Percentiles rank a stretch among this genome's conserved stretches.
Evolutionary conservation across 2,113 vertebrate genomes (phyloP).

Genomic region (Oxyura jamaicensis): DNA sequence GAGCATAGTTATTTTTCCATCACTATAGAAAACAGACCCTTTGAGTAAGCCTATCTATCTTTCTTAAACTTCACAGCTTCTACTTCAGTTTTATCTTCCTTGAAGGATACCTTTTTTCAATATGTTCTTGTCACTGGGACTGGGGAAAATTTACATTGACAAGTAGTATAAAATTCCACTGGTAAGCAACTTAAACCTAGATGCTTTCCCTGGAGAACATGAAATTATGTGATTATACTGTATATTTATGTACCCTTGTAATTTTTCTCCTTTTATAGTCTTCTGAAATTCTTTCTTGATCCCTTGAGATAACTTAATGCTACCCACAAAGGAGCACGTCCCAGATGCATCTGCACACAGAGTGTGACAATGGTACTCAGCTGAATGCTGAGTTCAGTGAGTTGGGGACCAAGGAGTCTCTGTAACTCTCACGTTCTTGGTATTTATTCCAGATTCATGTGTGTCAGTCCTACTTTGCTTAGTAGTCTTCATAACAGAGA

Average conservation of each 20-base stretch:
- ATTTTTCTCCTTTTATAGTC: constrained; percentile 33
- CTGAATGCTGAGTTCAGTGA: neutral
- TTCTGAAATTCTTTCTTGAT: constrained; percentile 20
- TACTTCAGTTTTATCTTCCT: constrained; percentile 27
- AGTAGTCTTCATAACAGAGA: neutral
- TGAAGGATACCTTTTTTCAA: neutral
- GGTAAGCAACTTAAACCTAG: constrained; percentile 21
- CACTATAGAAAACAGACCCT: neutral
- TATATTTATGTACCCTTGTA: constrained; percentile 39
- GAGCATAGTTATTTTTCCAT: neutral
- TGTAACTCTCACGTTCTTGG: neutral
- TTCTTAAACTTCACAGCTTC: neutral
- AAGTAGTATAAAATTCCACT: constrained; percentile 24
- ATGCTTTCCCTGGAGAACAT: constrained; percentile 11
- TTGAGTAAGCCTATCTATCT: neutral
- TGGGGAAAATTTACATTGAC: constrained; percentile 32
- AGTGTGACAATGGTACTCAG: neutral
- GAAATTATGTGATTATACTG: constrained; percentile 10
- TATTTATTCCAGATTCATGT: neutral
- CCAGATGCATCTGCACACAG: neutral
- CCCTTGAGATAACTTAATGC: constrained; percentile 35
- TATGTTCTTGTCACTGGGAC: neutral
- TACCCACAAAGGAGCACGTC: neutral
- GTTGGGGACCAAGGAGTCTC: neutral
- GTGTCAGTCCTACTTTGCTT: neutral